Evolutionary conservation across 2,113 vertebrate species (phyloP).

Genomic region (Microtus pennsylvanicus): DNA sequence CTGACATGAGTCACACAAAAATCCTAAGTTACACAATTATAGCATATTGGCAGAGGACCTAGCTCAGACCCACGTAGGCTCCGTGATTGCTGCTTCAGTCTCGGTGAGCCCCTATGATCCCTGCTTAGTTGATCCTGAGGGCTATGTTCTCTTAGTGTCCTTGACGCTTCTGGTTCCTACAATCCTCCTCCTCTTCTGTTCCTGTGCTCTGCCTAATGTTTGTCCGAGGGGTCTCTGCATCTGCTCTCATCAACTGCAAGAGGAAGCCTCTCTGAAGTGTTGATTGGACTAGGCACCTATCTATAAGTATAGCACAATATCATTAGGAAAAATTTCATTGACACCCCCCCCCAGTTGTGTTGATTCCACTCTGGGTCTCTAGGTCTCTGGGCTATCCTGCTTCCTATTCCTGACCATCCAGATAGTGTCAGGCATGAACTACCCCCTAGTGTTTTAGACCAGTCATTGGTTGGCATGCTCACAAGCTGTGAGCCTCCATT

Average conservation of each 20-base stretch:
- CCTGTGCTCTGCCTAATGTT: too few relatives aligned
- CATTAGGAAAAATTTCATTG: neutral
- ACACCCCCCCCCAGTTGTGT: neutral
- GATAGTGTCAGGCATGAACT: neutral
- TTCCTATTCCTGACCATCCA: neutral
- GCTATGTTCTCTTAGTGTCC: too few relatives aligned
- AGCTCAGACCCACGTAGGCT: neutral
- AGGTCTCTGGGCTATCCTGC: neutral
- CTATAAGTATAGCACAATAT: neutral
- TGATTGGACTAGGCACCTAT: neutral
- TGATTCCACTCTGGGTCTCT: neutral
- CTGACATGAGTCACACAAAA: neutral
- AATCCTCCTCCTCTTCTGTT: too few relatives aligned
- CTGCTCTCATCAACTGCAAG: too few relatives aligned
- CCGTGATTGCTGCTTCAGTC: neutral
- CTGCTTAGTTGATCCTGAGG: too few relatives aligned
- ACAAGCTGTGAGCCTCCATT: neutral
- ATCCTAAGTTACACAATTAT: neutral
- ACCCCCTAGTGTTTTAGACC: neutral
- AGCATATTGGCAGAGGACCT: neutral
- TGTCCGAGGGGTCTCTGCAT: too few relatives aligned
- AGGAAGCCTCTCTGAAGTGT: neutral
- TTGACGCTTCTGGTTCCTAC: too few relatives aligned
- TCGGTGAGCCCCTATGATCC: too few relatives aligned
- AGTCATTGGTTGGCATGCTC: neutral